A percentile compares a stretch with the other conserved stretches of the same genome.
Evolutionary conservation across 2,113 vertebrate species (phyloP).

Genomic region (Otus sunia): DNA sequence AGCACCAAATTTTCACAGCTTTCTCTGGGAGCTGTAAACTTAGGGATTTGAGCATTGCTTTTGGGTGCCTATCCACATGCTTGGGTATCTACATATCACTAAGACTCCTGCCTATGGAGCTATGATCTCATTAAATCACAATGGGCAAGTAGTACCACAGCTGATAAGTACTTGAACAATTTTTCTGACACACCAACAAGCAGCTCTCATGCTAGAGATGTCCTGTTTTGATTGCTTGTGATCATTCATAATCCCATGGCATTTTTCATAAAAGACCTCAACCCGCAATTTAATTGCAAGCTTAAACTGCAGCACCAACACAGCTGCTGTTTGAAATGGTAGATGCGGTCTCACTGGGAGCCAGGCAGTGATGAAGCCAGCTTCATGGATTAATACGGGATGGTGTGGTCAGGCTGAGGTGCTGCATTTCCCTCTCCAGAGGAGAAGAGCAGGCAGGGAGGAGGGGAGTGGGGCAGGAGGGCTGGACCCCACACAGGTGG

Average conservation of each 20-base stretch:
- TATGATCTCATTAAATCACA: not conserved
- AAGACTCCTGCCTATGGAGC: not conserved
- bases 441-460: not conserved
- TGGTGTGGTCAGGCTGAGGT: not conserved
- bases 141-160: not conserved
- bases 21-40: not conserved
- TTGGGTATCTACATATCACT: not conserved
- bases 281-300: not conserved
- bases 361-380: not conserved
- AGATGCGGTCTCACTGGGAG: not conserved
- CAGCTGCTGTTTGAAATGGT: not conserved
- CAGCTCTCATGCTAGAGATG: not conserved
- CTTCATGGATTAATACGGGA: accelerated
- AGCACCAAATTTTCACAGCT: not conserved
- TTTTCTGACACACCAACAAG: not conserved
- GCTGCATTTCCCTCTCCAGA: not conserved
- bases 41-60: not conserved
- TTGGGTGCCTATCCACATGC: not conserved
- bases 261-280: not conserved
- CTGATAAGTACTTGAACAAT: not conserved
- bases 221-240: not conserved
- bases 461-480: not conserved
- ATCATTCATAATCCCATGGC: not conserved
- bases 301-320: not conserved
- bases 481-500: accelerated